A percentile compares a stretch with the other conserved stretches of the same genome.
Evolutionary conservation across 1,140 invertebrate genomes (phyloP).

Genomic region (Ectropis grisescens): DNA sequence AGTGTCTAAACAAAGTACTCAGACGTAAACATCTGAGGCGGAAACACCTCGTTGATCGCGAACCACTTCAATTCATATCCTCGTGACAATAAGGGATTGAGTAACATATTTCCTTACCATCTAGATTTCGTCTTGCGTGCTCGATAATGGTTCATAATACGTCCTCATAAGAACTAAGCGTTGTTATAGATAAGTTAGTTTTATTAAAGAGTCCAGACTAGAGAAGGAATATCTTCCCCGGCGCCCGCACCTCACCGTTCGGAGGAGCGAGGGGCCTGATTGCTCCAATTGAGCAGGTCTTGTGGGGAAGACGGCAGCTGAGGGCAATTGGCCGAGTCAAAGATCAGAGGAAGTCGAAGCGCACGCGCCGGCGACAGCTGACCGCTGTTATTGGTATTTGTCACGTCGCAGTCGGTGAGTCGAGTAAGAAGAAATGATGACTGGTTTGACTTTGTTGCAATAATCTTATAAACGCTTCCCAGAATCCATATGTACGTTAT

Average conservation of each 20-base stretch:
- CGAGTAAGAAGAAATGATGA: neutral
- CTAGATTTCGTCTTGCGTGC: conserved; percentile 10
- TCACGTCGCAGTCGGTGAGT: conserved; percentile 15
- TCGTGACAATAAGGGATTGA: conserved; percentile 60
- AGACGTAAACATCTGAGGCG: conserved; percentile 47
- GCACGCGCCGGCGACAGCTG: conserved; percentile 37
- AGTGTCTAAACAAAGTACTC: conserved; percentile 11
- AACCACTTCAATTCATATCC: conserved; percentile 64
- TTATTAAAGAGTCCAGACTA: conserved; percentile 13
- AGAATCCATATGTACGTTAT: no score
- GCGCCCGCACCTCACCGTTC: conserved; percentile 3
- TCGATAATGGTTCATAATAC: neutral
- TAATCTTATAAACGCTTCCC: neutral
- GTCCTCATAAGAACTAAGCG: neutral
- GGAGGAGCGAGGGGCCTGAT: conserved; percentile 19
- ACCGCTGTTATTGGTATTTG: conserved; percentile 34
- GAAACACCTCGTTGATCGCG: conserved; percentile 63
- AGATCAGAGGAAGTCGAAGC: conserved; percentile 64
- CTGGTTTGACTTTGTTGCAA: neutral
- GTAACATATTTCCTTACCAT: conserved; percentile 56
- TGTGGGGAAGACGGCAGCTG: conserved; percentile 48
- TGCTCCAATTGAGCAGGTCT: conserved; percentile 27
- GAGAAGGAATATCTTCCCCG: conserved; percentile 21
- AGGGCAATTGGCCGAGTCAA: conserved; percentile 55
- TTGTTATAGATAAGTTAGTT: conserved; percentile 1